Base-by-base conservation (phyloP, 1,140 invertebrate species). In the Himalopsyche phryganea region DNA sequence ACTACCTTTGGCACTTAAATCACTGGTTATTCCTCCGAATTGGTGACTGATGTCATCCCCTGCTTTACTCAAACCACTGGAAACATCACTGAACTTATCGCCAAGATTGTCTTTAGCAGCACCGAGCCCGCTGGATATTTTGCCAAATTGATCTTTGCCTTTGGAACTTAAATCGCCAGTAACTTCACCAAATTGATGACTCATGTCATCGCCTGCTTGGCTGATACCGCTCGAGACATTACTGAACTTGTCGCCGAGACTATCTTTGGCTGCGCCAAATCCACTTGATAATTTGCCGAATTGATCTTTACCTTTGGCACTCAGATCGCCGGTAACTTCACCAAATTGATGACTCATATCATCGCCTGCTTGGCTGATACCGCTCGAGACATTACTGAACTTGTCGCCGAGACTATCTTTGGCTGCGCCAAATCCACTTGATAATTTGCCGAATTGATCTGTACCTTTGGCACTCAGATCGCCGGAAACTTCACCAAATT, bases 331-430 rank as follows among this genome's bases (percentile, higher is more conserved):
- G 5, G 23, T 20, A 1, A 55, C 11, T 10, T 46, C 45, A 3
- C 41, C 33, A 28, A 48, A 48, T 20, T 36, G 20, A n/a, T 71
- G 61, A 17, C 66, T 66, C 49, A 63, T 61, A 9, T 67, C 35
- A 61, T 63, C 69, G 6, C 71, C 51, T 62, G 69, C 67, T 66
- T 75, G 4, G 9, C 23, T 28, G 23, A 28, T 3, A 28, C 23
- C 17, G 11, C 40, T 14, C 3, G 40, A 41, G 11, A 18, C 40
- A 41, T 14, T 18, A 6, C 13, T 41, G 13, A 41, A 14, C 11
- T 45, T 44, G 6, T 28, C 23, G 3, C 23, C 23, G 23, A 28
- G 23, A 28, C 9, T 28, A 28, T 28, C 23, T 28, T 15, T 40
- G 11, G 38, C 38, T 3, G 38, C 11, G 11, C 15, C 38, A 3